These are phyloP conservation scores for Pristionchus japonicus DNA, from an alignment of 2,888 invertebrate genomes.

Conservation along the genomic window DNA sequence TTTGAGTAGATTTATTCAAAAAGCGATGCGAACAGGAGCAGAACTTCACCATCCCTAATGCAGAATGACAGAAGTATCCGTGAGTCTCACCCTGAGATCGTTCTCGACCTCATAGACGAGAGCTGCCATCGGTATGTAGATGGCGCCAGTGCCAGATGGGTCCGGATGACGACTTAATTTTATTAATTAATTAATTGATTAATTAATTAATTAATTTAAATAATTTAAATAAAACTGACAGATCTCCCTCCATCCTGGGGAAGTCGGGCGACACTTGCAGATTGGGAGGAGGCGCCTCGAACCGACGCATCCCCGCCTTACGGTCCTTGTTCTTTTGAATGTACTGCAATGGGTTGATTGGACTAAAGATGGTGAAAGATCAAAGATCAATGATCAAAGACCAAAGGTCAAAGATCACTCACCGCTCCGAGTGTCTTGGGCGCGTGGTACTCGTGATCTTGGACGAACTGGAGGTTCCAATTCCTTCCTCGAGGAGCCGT, in stretches of 20 bases:
- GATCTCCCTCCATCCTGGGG: not conserved
- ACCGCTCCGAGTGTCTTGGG: constrained; percentile 29
- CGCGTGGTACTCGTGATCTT: not conserved
- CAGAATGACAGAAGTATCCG: too few species aligned
- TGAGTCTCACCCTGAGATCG: constrained; percentile 3
- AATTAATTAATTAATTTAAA: too few species aligned
- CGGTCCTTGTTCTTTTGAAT: not conserved
- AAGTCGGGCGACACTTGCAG: not conserved
- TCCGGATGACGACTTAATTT: not conserved
- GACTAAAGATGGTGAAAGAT: not conserved
- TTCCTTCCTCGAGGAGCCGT: not conserved
- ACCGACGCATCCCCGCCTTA: not conserved
- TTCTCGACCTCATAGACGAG: not conserved
- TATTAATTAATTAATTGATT: not conserved
- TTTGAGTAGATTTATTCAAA: too few species aligned
- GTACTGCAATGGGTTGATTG: not conserved
- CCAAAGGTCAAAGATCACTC: not conserved
- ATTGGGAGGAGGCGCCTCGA: not conserved
- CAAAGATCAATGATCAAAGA: not conserved
- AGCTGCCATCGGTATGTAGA: not conserved
- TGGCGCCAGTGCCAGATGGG: not conserved
- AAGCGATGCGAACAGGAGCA: too few species aligned
- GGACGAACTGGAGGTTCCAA: constrained; percentile 28
- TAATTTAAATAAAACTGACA: not conserved
- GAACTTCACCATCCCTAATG: too few species aligned